Percentiles rank a stretch among this genome's conserved stretches.
These are phyloP conservation scores for Microtus oregoni DNA, from an alignment of 2,113 vertebrate genomes.

Conservation along the genomic window DNA sequence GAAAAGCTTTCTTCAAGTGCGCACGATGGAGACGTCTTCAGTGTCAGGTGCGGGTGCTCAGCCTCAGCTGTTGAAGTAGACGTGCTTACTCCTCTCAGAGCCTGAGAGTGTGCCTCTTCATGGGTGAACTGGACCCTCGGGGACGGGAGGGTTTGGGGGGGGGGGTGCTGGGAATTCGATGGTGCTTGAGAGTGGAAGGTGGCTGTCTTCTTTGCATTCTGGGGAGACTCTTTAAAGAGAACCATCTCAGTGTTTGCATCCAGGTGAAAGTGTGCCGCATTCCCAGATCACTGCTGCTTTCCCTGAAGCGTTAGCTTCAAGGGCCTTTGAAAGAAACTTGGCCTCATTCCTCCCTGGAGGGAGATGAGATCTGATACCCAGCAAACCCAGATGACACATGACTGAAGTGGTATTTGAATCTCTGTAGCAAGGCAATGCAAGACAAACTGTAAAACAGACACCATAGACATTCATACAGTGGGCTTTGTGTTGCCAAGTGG, in stretches of 20 bases:
- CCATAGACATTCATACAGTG: background rate
- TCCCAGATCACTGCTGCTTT: background rate
- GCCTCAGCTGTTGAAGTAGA: background rate
- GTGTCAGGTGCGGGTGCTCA: background rate
- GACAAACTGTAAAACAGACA: background rate
- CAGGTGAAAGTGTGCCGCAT: background rate
- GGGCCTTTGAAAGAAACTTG: background rate
- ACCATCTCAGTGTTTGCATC: background rate
- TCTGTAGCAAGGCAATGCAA: constrained; percentile 35
- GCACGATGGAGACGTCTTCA: background rate
- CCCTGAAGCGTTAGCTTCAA: constrained; percentile 33
- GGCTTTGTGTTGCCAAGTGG: constrained; percentile 16
- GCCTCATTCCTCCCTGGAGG: background rate
- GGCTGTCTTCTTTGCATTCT: background rate
- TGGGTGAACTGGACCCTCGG: background rate
- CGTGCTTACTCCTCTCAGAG: background rate
- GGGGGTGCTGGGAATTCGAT: background rate
- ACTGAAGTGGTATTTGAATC: constrained; percentile 55
- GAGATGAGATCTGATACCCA: background rate
- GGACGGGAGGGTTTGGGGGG: background rate
- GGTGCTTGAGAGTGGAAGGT: background rate
- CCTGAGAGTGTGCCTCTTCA: background rate
- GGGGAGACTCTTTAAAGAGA: background rate
- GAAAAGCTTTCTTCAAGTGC: background rate
- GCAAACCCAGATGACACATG: constrained; percentile 36